Base-by-base conservation (phyloP, 2,113 vertebrate species). In the Mola mola region DNA sequence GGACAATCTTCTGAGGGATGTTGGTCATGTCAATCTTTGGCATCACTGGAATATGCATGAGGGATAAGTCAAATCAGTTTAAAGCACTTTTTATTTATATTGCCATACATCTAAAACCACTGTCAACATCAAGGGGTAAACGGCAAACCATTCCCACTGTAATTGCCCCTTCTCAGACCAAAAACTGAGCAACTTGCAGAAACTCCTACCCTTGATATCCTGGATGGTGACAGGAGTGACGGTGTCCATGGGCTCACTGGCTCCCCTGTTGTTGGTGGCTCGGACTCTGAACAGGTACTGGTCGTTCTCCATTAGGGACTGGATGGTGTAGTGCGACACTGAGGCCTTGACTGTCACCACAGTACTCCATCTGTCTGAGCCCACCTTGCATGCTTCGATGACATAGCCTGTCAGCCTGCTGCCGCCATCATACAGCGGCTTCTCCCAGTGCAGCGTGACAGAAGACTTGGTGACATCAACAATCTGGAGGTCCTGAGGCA, bases 241-340 rank as follows among this genome's bases (percentile, higher is more conserved):
- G 4, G 89, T 93, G 82, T 99, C 97, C 87, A 95, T 94, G 56
- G 97, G 87, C 75, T 99, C 96, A 3, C 97, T 96, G 33, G 94
- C 28, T 0, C 97, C 97, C 72, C 97, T 95, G 89, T 94, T 94
- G 84, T 99, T 99, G 75, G 93, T 94, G 50, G 96, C 97, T 84
- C 93, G 91, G 52, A 99, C 87, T 84, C 97, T 94, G 88, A 99
- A 98, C 65, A 97, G 88, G 80, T 97, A 98, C 71, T 98, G 92
- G 90, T 99, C 97, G 1, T 94, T 94, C 88, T 98, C 97, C 29
- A 93, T 96, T 63, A 99, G 90, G 62, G 95, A 94, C 78, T 91
- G 93, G 66, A 99, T 84, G 17, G 95, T 95, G 49, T 97, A 92
- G 16, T 94, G 92, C 0, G 91, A 90, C 22, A 92, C 34, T 0